Evolutionary conservation across 1,140 invertebrate species (phyloP).

Genomic region (Aphelinus certus): DNA sequence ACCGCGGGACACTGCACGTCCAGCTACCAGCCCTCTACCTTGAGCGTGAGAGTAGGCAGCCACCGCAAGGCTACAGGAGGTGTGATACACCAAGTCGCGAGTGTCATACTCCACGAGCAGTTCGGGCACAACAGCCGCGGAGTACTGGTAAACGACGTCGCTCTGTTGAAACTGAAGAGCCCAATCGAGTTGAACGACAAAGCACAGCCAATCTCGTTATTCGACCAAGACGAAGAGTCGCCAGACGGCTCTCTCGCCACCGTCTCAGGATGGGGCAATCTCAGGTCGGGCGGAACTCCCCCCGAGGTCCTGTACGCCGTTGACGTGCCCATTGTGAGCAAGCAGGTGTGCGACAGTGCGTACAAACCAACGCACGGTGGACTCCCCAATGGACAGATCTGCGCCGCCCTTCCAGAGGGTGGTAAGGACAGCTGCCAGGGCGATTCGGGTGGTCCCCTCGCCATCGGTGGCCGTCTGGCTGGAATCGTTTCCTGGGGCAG

Average conservation of each 20-base stretch:
- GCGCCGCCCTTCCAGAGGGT: conserved; percentile 32
- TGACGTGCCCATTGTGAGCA: conserved; percentile 36
- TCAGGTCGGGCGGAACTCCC: conserved; percentile 7
- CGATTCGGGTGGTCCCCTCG: conserved; percentile 74
- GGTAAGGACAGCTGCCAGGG: conserved; percentile 71
- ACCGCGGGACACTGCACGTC: conserved; percentile 67
- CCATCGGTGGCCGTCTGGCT: conserved; percentile 61
- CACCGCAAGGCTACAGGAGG: conserved; percentile 1
- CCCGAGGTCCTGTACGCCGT: conserved; percentile 26
- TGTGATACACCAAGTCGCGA: conserved; percentile 33
- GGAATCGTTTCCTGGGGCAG: conserved; percentile 80
- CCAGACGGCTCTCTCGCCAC: conserved; percentile 31
- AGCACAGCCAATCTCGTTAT: conserved; percentile 66
- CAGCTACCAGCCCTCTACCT: background rate
- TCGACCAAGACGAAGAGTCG: conserved; percentile 1
- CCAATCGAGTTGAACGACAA: conserved; percentile 66
- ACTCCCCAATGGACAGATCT: conserved; percentile 34
- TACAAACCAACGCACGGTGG: conserved; percentile 26
- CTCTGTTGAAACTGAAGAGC: conserved; percentile 67
- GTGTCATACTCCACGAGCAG: conserved; percentile 21
- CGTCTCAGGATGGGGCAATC: conserved; percentile 46
- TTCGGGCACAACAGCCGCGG: conserved; percentile 42
- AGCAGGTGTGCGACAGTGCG: conserved; percentile 14
- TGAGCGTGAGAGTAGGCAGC: conserved; percentile 17
- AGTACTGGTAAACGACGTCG: conserved; percentile 70